Evolutionary conservation across 1,140 invertebrate species (phyloP).

Genomic region (Metaphire vulgaris): DNA sequence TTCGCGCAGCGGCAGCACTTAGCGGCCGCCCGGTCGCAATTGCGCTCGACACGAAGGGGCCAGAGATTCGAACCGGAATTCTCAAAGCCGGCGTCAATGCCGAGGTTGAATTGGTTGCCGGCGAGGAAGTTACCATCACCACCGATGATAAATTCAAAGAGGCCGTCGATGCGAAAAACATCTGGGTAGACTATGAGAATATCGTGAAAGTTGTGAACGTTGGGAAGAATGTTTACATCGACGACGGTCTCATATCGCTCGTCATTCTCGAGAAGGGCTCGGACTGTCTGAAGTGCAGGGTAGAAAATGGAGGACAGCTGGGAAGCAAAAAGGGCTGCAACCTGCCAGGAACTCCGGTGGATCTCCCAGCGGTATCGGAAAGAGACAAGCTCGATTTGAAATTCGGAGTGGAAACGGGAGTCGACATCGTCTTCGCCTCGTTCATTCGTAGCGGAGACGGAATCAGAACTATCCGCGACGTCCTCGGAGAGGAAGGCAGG

Average conservation of each 20-base stretch:
- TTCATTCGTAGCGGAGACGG: constrained; percentile 91
- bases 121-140: constrained; percentile 76
- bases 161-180: constrained; percentile 65
- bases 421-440: constrained; percentile 98
- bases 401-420: constrained; percentile 79
- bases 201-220: constrained; percentile 86
- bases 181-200: constrained; percentile 89
- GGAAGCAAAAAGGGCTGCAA: constrained; percentile 95
- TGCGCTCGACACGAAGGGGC: constrained; percentile 92
- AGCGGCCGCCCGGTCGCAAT: constrained; percentile 81
- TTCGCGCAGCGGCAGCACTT: constrained; percentile 72
- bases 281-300: constrained; percentile 20
- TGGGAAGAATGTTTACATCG: constrained; percentile 77
- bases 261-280: constrained; percentile 57
- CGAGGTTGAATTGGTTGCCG: constrained; percentile 74
- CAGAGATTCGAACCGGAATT: constrained; percentile 91
- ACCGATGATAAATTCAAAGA: constrained; percentile 62
- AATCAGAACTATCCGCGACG: constrained; percentile 70
- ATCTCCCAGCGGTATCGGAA: constrained; percentile 94
- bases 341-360: constrained; percentile 88
- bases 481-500: constrained; percentile 85
- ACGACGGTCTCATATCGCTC: constrained; percentile 95
- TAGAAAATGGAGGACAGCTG: constrained; percentile 51
- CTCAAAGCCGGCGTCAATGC: constrained; percentile 64
- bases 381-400: constrained; percentile 90